A percentile compares a stretch with the other conserved stretches of the same genome.
phyloP scores from a whole-genome alignment of 2,888 invertebrate species.

The Sepiola atlantica region DNA sequence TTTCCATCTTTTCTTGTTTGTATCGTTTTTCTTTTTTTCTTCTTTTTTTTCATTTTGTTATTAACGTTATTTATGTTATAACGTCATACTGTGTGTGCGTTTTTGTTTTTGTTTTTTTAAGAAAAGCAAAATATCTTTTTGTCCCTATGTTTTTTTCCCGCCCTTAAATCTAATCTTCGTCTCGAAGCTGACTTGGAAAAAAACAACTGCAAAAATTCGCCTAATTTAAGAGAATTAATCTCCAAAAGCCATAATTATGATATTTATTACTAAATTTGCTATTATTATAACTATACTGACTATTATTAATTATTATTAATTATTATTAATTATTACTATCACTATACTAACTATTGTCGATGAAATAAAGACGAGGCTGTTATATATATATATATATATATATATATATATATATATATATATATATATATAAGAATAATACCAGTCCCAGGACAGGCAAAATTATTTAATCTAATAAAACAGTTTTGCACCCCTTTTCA shows the following conservation, averaged over 20 bases:
- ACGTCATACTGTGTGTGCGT: background rate
- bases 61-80: constrained; percentile 16
- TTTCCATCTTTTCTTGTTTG: background rate
- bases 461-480: no score
- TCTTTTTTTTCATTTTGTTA: background rate
- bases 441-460: no score
- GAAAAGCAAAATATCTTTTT: background rate
- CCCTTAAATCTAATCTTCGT: background rate
- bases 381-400: no score
- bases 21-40: background rate
- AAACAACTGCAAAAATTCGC: background rate
- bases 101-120: background rate
- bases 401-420: no score
- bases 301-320: background rate
- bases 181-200: background rate
- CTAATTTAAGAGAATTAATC: background rate
- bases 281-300: background rate
- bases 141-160: background rate
- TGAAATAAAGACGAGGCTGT: no score
- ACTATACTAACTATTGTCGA: no score
- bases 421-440: no score
- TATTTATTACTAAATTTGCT: background rate
- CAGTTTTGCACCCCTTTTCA: no score
- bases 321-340: no score
- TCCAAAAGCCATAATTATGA: background rate